Evolutionary conservation across 2,888 invertebrate genomes (phyloP), one percentile per base, ranked within the genome.

Genomic region (Drosophila bunnanda): DNA sequence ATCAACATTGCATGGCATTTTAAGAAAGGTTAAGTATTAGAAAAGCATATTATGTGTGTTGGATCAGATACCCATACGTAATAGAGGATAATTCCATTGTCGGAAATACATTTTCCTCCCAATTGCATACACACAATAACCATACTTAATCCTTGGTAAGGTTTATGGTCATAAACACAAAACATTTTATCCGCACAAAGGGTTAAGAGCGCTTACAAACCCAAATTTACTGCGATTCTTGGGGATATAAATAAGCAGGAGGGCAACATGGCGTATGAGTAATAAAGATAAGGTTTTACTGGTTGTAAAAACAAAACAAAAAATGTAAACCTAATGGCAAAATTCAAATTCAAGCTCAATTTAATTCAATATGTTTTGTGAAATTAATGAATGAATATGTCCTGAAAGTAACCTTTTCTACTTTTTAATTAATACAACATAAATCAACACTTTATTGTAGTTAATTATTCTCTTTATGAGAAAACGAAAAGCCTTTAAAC

Each of bases 211-310:
- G 32, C 50, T 20, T 50, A 34, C 32, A 50, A 32, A 20, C 50
- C 50, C 20, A 32, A 50, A 34, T 50, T 34, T 34, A 50, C 50
- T 50, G 50, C 50, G 15, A 50, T 50, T 32, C 20, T 50, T 50
- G 15, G 13, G 54, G n/a, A 36, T 25, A 17, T 17, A 25, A 12
- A 12, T n/a, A n/a, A 28, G 13, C 25, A 57, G 12, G 22, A n/a
- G 25, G 22, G 10, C 46, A 46, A 57, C 57, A 57, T 28, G 57
- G 25, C 57, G 57, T 46, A 46, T 57, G 28, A 57, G 57, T 15
- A 25, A 44, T 44, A 34, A 34, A 44, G n/a, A 13, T 8, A n/a
- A 38, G 32, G 32, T 13, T 2, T 32, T 50, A 0, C 15, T 20
- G 20, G 9, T 9, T 50, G 15, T 15, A 50, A 50, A 32, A 50